Conservation (phyloP, 2,113 vertebrate genomes). For the Lucifuga dentata region DNA sequence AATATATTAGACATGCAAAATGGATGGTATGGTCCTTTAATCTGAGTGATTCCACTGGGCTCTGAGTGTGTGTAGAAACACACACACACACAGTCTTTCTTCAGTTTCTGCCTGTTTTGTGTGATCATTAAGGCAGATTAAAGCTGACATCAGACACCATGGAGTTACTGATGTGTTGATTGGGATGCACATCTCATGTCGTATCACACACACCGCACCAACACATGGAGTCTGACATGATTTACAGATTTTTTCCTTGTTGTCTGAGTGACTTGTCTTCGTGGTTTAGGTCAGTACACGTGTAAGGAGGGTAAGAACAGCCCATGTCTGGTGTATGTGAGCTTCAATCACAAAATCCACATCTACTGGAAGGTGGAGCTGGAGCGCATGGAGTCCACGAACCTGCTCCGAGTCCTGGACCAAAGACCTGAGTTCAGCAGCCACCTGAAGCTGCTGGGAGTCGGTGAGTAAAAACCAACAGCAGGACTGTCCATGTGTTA, state of each 20-base stretch:
- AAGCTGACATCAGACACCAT: background rate
- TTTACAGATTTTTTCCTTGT: too few relatives aligned
- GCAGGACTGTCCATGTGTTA: too few relatives aligned
- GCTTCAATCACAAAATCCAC: constrained; percentile 96
- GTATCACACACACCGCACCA: background rate
- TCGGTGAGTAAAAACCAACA: constrained; percentile 91
- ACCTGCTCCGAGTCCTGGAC: constrained; percentile 89
- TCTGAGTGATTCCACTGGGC: too few relatives aligned
- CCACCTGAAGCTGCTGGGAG: constrained; percentile 83
- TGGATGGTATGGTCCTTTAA: too few relatives aligned
- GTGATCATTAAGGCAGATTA: constrained; percentile 16
- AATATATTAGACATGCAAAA: too few relatives aligned
- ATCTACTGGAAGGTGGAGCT: constrained; percentile 96
- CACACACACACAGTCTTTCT: background rate
- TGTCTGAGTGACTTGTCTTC: constrained; percentile 4
- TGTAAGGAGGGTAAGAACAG: constrained; percentile 93
- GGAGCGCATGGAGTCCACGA: constrained; percentile 96
- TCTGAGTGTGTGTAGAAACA: background rate
- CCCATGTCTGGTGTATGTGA: constrained; percentile 96
- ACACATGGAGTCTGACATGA: background rate
- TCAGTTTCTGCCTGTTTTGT: background rate
- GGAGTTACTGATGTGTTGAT: constrained; percentile 25
- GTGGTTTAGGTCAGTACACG: constrained; percentile 89
- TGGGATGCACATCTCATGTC: constrained; percentile 13
- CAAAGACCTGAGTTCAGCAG: constrained; percentile 82